Evolutionary conservation across 2,113 vertebrate genomes (phyloP), one percentile per base, ranked within the genome.

Genomic region (Equus przewalskii): DNA sequence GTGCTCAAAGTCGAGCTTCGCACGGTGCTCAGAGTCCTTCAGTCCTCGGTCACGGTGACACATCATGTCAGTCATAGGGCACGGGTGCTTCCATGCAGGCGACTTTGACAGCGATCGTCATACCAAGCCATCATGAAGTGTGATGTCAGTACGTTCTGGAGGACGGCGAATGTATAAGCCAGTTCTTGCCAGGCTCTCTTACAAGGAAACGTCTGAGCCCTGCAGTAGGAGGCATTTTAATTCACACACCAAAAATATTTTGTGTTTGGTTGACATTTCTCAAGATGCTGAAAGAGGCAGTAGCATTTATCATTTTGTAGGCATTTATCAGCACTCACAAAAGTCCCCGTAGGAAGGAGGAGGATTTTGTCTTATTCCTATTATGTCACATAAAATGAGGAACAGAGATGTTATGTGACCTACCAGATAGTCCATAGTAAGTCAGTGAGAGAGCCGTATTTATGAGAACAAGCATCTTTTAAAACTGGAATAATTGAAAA

Each of bases 251-350:
- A 80, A 91, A 97, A 96, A 78, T 88, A 96, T 94, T 92, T 92
- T 95, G 81, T 95, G 64, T 94, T 96, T 92, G 85, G 90, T 91
- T 96, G 96, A 89, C 87, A 95, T 95, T 81, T 97, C 96, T 96
- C 90, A 94, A 86, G 88, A 96, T 90, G 89, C 85, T 73, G 92
- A 84, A 93, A 46, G 81, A 93, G 54, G 28, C 67, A 93, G 93
- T 89, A 91, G 56, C 88, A 78, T 94, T 88, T 88, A 86, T 79
- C 89, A 91, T 92, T 94, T 92, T 89, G 78, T 91, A 78, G 80
- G 44, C 96, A 75, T 96, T 96, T 97, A 92, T 96, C 92, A 86
- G 69, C 41, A 60, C 58, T 78, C 89, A 83, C 46, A 22, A 51
- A 87, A 89, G 79, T 33, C 54, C 60, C 49, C 36, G 12, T n/a